Evolutionary conservation across 2,888 invertebrate genomes (phyloP).

Genomic region (Plebejus melissa): DNA sequence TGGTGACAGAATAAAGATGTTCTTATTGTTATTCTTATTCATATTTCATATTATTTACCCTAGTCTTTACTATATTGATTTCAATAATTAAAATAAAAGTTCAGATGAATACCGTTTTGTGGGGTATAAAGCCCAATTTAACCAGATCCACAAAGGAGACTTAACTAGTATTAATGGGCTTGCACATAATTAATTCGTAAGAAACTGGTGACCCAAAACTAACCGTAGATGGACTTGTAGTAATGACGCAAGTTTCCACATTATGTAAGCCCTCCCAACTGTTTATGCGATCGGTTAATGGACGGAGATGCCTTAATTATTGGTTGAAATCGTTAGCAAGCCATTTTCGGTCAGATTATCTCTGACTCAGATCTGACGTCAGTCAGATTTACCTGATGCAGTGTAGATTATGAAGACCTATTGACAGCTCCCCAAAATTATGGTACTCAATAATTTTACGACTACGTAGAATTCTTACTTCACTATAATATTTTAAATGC

Average conservation of each 20-base stretch:
- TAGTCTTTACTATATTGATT: too few species aligned
- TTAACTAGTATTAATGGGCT: conserved; percentile 1
- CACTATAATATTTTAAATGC: not conserved
- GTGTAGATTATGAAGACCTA: not conserved
- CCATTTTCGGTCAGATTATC: conserved; percentile 3
- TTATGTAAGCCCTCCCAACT: conserved; percentile 62
- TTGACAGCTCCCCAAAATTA: not conserved
- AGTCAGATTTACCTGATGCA: not conserved
- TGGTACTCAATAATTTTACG: too few species aligned
- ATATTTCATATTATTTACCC: too few species aligned
- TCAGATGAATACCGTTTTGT: not conserved
- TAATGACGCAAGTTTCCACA: conserved; percentile 66
- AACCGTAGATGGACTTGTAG: conserved; percentile 53
- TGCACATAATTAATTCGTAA: conserved; percentile 29
- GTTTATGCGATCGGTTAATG: conserved; percentile 61
- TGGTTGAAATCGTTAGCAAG: conserved; percentile 45
- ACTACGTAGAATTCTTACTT: too few species aligned
- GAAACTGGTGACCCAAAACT: conserved; percentile 30
- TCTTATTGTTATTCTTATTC: too few species aligned
- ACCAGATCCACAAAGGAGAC: not conserved
- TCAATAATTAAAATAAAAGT: too few species aligned
- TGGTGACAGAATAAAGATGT: too few species aligned
- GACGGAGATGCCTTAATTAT: conserved; percentile 64
- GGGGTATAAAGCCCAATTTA: not conserved
- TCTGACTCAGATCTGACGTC: not conserved